Base-by-base conservation (phyloP, 2,888 invertebrate genomes). In the Drosophila helvetica region DNA sequence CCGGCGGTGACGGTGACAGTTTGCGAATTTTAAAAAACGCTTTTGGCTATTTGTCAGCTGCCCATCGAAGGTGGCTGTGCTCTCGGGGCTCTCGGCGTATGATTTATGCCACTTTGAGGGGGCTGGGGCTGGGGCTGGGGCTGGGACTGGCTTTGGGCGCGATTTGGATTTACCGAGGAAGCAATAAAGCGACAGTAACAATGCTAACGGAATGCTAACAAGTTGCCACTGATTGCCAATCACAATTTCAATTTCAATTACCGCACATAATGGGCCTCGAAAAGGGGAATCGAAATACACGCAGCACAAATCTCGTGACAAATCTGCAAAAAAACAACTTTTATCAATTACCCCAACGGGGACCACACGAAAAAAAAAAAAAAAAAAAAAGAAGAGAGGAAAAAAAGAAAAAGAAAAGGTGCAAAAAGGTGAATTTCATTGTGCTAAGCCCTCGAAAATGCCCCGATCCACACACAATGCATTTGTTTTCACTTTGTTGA, bases 1-100 rank as follows among this genome's bases (percentile, higher is more conserved):
- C 47, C 48, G 38, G n/a, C 38, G 25, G 27, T 27, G 47, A 19
- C 51, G 30, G 72, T 77, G 86, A 88, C 85, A 77, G 80, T 78
- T 83, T 68, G 73, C 75, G 85, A 83, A 88, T 88, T 82, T 85
- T 75, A 73, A 85, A 83, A 38, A 85, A 25, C 71, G 56, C 67
- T 63, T 65, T 64, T 22, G 70, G 55, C 52, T 42, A 69, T 70
- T 72, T 65, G 58, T 56, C 53, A 45, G 27, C 38, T 6, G 33
- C 53, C 57, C 52, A 55, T 62, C 65, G 58, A 38, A 43, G 53
- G 61, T 45, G 60, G 38, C 60, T 64, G 55, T 61, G 43, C 9
- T 2, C 2, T 10, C 4, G 30, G 46, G 15, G 27, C 17, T 27
- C 54, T 58, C 74, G 80, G 76, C 74, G 53, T 74, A 59, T 87